Evolutionary conservation across 1,140 invertebrate genomes (phyloP), one percentile per base, ranked within the genome.

Genomic region (Trachymyrmex septentrionalis): DNA sequence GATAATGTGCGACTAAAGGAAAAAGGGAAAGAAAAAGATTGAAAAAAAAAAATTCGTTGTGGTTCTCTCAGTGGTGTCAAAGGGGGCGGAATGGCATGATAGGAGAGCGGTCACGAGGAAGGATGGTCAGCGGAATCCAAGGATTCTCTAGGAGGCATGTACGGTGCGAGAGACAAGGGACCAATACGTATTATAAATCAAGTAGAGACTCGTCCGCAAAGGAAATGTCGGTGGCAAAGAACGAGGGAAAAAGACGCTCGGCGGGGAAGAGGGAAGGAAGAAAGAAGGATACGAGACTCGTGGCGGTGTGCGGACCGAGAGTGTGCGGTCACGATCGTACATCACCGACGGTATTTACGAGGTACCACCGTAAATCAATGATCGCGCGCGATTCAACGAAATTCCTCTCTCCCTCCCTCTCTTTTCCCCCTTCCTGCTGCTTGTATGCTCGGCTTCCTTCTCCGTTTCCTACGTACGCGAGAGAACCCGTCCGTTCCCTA

Each of bases 311-410:
- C 27, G 19, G 61, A 66, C 24, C 57, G 77, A 81, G 85, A 71
- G 66, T 85, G 80, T 81, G 85, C 77, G 89, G 88, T 87, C 88
- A 91, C 76, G 90, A 91, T 91, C 90, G 90, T 92, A 92, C 91
- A 92, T 92, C 91, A 92, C 89, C 81, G 78, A 24, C 72, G 89
- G 91, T 92, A 92, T 92, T 92, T 92, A 92, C 90, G 87, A 91
- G 89, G 85, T 89, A 92, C 91, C 92, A 91, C 90, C 91, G 91
- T 92, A 92, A 92, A 92, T 92, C 92, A 92, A 91, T 92, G 92
- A 92, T 92, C 90, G 87, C 77, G 87, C 77, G 85, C 77, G 86
- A 90, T 92, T 92, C 86, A 89, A 92, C 91, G 84, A 92, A 92
- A 92, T 92, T 92, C 91, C 86, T 87, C 69, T 89, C 27, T 27